Percentiles rank a stretch among this genome's conserved stretches.
Evolutionary conservation across 1,140 invertebrate genomes (phyloP).

Genomic region (Zophobas morio): DNA sequence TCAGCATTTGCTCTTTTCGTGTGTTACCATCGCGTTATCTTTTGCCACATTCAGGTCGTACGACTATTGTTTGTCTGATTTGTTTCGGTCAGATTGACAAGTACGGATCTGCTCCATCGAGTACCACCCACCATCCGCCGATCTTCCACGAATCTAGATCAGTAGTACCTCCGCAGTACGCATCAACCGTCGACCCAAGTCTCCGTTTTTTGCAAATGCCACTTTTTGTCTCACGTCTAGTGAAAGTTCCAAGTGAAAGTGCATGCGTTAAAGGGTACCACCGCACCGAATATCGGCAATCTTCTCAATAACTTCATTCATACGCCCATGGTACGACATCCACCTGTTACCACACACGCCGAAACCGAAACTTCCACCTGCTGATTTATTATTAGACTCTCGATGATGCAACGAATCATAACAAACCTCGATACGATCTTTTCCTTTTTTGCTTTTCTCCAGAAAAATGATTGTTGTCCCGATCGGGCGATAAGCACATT

Average conservation of each 20-base stretch:
- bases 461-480: background rate
- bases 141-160: too few relatives aligned
- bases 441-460: background rate
- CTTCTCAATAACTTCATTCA: constrained; percentile 32
- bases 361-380: constrained; percentile 7
- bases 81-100: too few relatives aligned
- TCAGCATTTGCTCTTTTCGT: too few relatives aligned
- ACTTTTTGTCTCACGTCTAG: constrained; percentile 28
- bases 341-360: constrained; percentile 36
- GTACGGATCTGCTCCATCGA: too few relatives aligned
- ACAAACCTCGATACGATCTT: constrained; percentile 13
- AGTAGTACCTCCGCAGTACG: too few relatives aligned
- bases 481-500: constrained; percentile 7
- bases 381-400: constrained; percentile 5
- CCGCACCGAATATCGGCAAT: constrained; percentile 7
- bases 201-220: constrained; percentile 14
- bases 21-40: too few relatives aligned
- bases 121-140: too few relatives aligned
- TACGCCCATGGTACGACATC: constrained; percentile 25
- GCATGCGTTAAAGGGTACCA: constrained; percentile 37
- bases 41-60: too few relatives aligned
- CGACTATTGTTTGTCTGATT: too few relatives aligned
- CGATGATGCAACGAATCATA: constrained; percentile 14
- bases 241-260: constrained; percentile 38
- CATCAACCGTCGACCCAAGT: background rate